Evolutionary conservation across 1,140 invertebrate genomes (phyloP).

Genomic region (Globodera rostochiensis): DNA sequence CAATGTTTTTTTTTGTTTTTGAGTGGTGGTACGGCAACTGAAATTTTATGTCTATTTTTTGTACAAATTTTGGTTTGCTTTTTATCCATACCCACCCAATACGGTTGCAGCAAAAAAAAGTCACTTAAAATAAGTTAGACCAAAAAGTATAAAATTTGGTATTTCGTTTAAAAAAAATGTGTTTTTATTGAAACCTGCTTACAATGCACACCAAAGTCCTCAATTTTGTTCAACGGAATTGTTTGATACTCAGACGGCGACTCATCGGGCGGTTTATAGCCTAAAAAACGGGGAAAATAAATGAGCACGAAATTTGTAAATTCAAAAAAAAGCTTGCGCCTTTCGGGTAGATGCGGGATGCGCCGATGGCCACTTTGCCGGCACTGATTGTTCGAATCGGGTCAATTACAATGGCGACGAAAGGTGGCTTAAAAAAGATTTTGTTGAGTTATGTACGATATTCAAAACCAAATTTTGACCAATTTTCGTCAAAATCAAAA

Average conservation of each 20-base stretch:
- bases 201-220: conserved; percentile 99
- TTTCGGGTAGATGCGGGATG: conserved; percentile 9
- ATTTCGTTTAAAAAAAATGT: background rate
- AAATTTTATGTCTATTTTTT: too few relatives aligned
- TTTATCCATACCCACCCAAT: conserved; percentile 42
- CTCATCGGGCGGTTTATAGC: conserved; percentile 93
- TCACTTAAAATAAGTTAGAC: background rate
- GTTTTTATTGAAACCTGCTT: conserved; percentile 71
- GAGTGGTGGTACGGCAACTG: too few relatives aligned
- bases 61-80: too few relatives aligned
- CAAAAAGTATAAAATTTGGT: background rate
- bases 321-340: too few relatives aligned
- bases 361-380: conserved; percentile 22
- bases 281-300: conserved; percentile 67
- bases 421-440: background rate
- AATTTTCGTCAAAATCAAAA: too few relatives aligned
- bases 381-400: conserved; percentile 21
- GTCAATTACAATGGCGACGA: conserved; percentile 23
- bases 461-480: too few relatives aligned
- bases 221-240: conserved; percentile 98
- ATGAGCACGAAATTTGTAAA: too few relatives aligned
- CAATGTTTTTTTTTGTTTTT: background rate
- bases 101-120: conserved; percentile 69
- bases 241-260: conserved; percentile 98
- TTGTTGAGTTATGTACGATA: too few relatives aligned